These are phyloP conservation scores for Phortica variegata DNA, from an alignment of 1,140 invertebrate genomes.

Conservation along the genomic window DNA sequence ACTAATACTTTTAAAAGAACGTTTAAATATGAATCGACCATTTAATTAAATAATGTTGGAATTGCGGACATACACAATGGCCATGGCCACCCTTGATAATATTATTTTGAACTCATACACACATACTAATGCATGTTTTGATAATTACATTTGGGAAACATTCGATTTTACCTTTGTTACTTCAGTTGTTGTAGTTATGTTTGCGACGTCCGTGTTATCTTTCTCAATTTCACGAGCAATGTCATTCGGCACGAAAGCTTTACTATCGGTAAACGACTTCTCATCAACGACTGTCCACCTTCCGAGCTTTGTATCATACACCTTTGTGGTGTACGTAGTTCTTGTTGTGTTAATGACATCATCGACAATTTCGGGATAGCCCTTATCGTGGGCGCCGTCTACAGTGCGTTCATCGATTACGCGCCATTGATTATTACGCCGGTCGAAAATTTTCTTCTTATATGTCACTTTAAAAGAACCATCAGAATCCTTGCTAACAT, in stretches of 20 bases:
- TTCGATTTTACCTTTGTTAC: conserved; percentile 57
- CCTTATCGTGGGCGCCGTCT: conserved; percentile 38
- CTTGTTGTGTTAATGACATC: conserved; percentile 57
- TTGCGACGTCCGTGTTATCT: conserved; percentile 57
- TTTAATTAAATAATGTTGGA: no score
- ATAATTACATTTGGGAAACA: no score
- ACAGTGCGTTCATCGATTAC: conserved; percentile 52
- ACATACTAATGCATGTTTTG: no score
- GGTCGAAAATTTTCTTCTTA: conserved; percentile 55
- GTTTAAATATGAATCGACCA: no score
- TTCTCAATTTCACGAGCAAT: conserved; percentile 57
- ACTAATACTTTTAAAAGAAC: no score
- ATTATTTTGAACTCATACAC: no score
- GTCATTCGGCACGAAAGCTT: conserved; percentile 55
- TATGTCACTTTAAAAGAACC: conserved; percentile 48
- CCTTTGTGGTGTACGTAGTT: conserved; percentile 56
- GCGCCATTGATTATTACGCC: conserved; percentile 50
- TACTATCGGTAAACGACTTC: conserved; percentile 51
- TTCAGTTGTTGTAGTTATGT: conserved; percentile 57
- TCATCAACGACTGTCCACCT: conserved; percentile 55
- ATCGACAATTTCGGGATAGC: conserved; percentile 56
- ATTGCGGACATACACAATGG: no score
- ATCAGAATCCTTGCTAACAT: conserved; percentile 50
- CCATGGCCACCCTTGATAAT: no score
- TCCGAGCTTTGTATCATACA: conserved; percentile 53